Evolutionary conservation across 2,113 vertebrate species (phyloP).

Genomic region (Cranoglanis bouderius): DNA sequence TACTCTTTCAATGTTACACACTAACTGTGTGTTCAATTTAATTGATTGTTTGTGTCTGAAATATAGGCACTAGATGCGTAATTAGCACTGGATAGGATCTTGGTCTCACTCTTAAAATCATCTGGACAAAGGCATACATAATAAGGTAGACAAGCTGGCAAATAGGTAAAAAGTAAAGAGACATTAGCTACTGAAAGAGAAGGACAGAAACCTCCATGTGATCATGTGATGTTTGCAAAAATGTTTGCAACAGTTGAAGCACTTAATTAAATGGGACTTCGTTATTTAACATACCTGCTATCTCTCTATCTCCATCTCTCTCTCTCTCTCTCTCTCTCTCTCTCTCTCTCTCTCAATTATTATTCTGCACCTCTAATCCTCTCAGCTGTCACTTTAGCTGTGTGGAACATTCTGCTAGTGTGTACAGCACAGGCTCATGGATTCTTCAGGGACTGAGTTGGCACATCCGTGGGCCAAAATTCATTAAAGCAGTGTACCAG

Average conservation of each 20-base stretch:
- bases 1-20: background rate
- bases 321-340: background rate
- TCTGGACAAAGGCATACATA: background rate
- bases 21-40: background rate
- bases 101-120: background rate
- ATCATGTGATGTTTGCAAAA: constrained; percentile 10
- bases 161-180: background rate
- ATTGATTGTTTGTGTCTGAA: background rate
- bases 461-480: background rate
- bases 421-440: background rate
- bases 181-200: background rate
- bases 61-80: background rate
- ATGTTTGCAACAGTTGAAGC: background rate
- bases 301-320: background rate
- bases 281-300: constrained; percentile 28
- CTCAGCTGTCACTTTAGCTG: constrained; percentile 16
- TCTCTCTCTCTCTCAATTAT: background rate
- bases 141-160: background rate
- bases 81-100: background rate
- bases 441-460: background rate
- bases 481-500: constrained; percentile 7
- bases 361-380: constrained; percentile 5
- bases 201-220: too few relatives aligned
- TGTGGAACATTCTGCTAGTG: background rate
- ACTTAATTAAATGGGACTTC: background rate